Conservation (phyloP, 1,140 invertebrate genomes). For the Scaptomyza montana region DNA sequence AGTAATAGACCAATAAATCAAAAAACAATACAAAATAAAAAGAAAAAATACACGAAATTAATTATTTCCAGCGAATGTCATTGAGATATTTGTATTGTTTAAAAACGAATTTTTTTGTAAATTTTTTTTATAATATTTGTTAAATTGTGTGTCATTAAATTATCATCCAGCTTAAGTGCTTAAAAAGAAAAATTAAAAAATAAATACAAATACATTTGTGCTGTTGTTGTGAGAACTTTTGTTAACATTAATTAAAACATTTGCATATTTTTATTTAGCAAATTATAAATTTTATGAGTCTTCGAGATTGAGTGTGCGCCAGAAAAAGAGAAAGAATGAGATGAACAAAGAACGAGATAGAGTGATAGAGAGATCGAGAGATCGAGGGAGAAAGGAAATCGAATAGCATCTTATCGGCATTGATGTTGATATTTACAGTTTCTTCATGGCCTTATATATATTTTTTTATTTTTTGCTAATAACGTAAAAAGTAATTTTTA, state of each 20-base stretch:
- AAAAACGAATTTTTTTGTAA: conserved; percentile 30
- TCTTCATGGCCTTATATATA: background rate
- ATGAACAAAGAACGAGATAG: background rate
- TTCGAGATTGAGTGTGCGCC: conserved; percentile 7
- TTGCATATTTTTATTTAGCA: conserved; percentile 7
- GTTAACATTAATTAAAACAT: background rate
- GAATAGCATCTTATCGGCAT: conserved; percentile 33
- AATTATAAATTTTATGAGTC: background rate
- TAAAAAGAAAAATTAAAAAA: conserved; percentile 2
- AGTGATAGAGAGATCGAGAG: background rate
- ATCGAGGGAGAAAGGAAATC: background rate
- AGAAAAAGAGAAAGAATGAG: conserved; percentile 2
- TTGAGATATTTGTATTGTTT: conserved; percentile 51
- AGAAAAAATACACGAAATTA: conserved; percentile 24
- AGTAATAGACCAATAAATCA: conserved; percentile 4
- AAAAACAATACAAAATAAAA: conserved; percentile 2
- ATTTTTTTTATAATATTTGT: conserved; percentile 46
- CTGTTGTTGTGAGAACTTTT: conserved; percentile 9
- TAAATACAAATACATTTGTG: conserved; percentile 12
- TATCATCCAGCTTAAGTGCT: conserved; percentile 54
- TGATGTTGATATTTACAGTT: conserved; percentile 48
- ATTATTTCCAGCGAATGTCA: conserved; percentile 8
- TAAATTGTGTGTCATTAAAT: conserved; percentile 68
- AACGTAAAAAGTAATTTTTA: too few relatives aligned
- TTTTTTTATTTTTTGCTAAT: conserved; percentile 4